These are phyloP conservation scores for Sorex maritimensis DNA, from an alignment of 2,797 vertebrate genomes.

Conservation along the genomic window DNA sequence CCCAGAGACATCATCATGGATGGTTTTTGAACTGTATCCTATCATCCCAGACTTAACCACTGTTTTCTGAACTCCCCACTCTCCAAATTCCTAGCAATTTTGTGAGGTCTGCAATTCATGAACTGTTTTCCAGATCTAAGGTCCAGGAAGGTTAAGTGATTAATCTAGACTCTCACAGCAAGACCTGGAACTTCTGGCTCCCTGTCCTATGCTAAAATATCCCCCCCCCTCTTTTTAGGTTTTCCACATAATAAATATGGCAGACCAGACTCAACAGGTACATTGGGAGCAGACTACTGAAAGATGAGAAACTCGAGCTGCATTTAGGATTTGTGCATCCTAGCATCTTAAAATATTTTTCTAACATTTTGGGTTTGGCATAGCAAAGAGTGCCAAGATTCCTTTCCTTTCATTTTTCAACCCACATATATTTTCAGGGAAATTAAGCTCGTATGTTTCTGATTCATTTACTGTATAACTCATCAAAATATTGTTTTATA, in stretches of 20 bases:
- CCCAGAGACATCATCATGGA: not conserved
- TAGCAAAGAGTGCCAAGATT: slow-evolving; percentile 78
- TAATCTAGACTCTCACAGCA: slow-evolving; percentile 28
- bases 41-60: not conserved
- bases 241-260: slow-evolving; percentile 55
- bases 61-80: not conserved
- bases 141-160: slow-evolving; percentile 53
- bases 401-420: slow-evolving; percentile 87
- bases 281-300: slow-evolving; percentile 58
- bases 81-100: not conserved
- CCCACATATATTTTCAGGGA: slow-evolving; percentile 87
- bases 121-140: slow-evolving; percentile 37
- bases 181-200: slow-evolving; percentile 18
- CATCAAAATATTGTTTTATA: slow-evolving; percentile 89
- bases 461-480: slow-evolving; percentile 88
- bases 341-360: slow-evolving; percentile 87
- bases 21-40: not conserved
- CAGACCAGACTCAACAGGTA: slow-evolving; percentile 71
- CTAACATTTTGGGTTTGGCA: slow-evolving; percentile 88
- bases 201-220: not conserved
- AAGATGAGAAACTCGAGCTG: slow-evolving; percentile 80
- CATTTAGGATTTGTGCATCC: slow-evolving; percentile 82
- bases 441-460: slow-evolving; percentile 88
- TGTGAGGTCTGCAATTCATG: not conserved
- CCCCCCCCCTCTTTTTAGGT: not conserved